These are phyloP conservation scores for Metacarcinus magister DNA, from an alignment of 2,888 invertebrate species.

Conservation along the genomic window DNA sequence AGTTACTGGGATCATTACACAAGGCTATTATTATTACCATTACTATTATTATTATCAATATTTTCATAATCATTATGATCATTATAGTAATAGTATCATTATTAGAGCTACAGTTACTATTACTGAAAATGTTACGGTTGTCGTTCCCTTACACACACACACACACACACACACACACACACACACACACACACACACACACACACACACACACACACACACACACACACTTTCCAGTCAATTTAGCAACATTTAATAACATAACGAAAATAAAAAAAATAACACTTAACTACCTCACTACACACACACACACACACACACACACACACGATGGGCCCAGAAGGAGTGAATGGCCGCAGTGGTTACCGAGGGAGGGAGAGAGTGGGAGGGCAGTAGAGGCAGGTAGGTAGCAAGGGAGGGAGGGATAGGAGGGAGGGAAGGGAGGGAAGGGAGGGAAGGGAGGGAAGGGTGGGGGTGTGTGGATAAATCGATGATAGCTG, in stretches of 20 bases:
- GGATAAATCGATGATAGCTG: slow-evolving; percentile 21
- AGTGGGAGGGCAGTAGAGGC: not conserved
- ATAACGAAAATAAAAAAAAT: not conserved
- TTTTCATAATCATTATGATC: too few species aligned
- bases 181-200: slow-evolving; percentile 34
- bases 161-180: slow-evolving; percentile 67
- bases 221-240: not conserved
- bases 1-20: not conserved
- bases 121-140: not conserved
- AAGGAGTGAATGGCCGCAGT: not conserved
- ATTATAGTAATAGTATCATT: too few species aligned
- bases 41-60: not conserved
- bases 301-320: too few species aligned
- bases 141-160: not conserved
- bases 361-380: not conserved
- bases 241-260: not conserved
- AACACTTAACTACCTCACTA: not conserved
- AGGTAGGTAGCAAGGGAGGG: not conserved
- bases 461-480: not conserved
- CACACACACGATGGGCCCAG: too few species aligned
- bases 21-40: not conserved
- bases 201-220: slow-evolving; percentile 49
- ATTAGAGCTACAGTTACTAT: too few species aligned
- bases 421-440: not conserved
- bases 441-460: not conserved